Base-by-base conservation (phyloP, 2,888 invertebrate species). In the Cantharis rufa region DNA sequence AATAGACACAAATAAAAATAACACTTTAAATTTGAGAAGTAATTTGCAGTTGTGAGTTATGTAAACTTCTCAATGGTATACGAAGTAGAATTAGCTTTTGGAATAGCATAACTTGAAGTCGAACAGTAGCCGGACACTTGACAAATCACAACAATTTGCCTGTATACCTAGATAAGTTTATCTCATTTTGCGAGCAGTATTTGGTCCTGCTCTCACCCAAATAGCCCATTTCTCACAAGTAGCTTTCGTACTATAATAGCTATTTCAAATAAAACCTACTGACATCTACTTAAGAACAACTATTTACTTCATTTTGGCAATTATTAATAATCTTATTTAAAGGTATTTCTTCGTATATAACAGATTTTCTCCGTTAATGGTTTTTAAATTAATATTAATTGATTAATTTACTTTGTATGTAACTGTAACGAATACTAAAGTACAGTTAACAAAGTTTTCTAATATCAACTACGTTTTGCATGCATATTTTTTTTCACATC, bases 71-170 rank as follows among this genome's bases (percentile, higher is more conserved):
- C 79, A 81, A 82, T 82, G 82, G 81, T 79, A 81, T 82, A 80
- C 82, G 81, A 83, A 82, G 82, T 82, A 81, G 82, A 82, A 82
- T 83, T 81, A 80, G 82, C 80, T 80, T 82, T 80, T 79, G 81
- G 80, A 83, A 81, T 82, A 74, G 80, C 75, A 81, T 80, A 81
- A 79, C 76, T 80, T 75, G 78, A 75, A 79, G 77, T 74, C 70
- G 69, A 70, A 72, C 78, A 71, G 80, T 80, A 81, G 80, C 82
- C 80, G 80, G 83, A 83, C 84, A 82, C 81, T 83, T 85, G 85
- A 86, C 84, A 86, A 86, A 85, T 86, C 83, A 82, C 82, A 75
- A 81, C 80, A 82, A 84, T 85, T 85, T 84, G 82, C 82, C 82
- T 82, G 82, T 82, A 82, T 82, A 83, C 84, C 83, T 83, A 83